Evolutionary conservation across 2,113 vertebrate species (phyloP).

Genomic region (Thunnus maccoyii): DNA sequence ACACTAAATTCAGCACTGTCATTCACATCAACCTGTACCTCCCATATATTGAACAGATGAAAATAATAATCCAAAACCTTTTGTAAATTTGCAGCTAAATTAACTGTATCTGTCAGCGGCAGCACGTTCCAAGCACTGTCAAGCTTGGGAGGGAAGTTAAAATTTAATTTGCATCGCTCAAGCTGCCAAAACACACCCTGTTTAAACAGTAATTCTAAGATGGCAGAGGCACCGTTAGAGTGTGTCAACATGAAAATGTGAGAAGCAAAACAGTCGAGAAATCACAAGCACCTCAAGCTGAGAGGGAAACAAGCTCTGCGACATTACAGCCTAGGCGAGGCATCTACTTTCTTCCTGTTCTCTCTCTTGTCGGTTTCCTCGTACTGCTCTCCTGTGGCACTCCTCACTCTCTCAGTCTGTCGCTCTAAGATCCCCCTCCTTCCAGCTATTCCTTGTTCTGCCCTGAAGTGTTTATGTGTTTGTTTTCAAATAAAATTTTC

Average conservation of each 20-base stretch:
- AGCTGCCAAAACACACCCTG: slow-evolving; percentile 44
- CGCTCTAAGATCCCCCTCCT: slow-evolving; percentile 15
- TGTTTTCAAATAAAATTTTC: slow-evolving; percentile 43
- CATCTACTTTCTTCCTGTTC: slow-evolving; percentile 44
- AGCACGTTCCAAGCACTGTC: not conserved
- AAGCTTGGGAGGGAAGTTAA: slow-evolving; percentile 24
- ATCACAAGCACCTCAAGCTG: slow-evolving; percentile 34
- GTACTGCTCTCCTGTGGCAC: slow-evolving; percentile 30
- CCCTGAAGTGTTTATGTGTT: slow-evolving; percentile 24
- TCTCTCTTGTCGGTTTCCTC: slow-evolving; percentile 23
- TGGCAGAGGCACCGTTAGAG: slow-evolving; percentile 14
- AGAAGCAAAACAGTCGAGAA: slow-evolving; percentile 51
- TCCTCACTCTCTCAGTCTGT: not conserved
- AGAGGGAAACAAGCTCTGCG: slow-evolving; percentile 38
- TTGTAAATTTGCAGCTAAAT: slow-evolving; percentile 17
- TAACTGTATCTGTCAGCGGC: not conserved
- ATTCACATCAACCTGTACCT: not conserved
- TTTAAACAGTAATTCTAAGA: slow-evolving; percentile 39
- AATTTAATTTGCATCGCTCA: slow-evolving; percentile 49
- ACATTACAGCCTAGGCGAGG: slow-evolving; percentile 19
- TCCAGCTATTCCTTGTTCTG: not conserved
- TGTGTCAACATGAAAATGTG: slow-evolving; percentile 56
- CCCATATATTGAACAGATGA: not conserved
- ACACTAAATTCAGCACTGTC: not conserved
- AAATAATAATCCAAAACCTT: not conserved